A percentile compares a stretch with the other conserved stretches of the same genome.
Evolutionary conservation across 2,797 vertebrate species (phyloP).

Genomic region (Amblyraja radiata): DNA sequence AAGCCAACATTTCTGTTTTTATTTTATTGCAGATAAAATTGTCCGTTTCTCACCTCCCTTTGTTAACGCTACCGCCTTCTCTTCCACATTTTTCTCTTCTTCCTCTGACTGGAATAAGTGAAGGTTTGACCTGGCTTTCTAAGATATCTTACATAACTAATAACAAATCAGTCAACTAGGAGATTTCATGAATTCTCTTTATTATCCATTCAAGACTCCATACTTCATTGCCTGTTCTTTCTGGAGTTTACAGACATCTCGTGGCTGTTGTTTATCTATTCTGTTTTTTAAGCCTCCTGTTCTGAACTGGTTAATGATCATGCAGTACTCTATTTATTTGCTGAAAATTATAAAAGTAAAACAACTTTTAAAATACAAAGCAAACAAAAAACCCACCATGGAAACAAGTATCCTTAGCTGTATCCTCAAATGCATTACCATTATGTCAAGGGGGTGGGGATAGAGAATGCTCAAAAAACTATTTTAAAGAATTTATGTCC

Average conservation of each 20-base stretch:
- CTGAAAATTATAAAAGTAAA: slow-evolving; percentile 36
- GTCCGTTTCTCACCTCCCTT: neutral
- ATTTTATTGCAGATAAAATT: neutral
- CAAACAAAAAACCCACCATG: neutral
- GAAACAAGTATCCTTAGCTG: too few species aligned
- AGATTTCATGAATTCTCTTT: slow-evolving; percentile 31
- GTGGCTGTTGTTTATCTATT: slow-evolving; percentile 15
- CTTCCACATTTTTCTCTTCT: neutral
- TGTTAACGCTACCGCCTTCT: neutral
- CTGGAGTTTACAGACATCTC: neutral
- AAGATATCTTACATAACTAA: neutral
- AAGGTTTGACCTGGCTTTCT: neutral
- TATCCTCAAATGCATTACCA: neutral
- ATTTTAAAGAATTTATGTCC: neutral
- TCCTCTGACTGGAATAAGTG: neutral
- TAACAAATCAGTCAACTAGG: neutral
- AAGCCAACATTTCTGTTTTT: neutral
- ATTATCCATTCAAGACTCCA: slow-evolving; percentile 24
- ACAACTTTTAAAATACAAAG: slow-evolving; percentile 3
- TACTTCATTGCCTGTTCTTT: neutral
- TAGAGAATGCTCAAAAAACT: neutral
- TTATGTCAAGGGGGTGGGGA: neutral
- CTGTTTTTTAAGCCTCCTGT: slow-evolving; percentile 18
- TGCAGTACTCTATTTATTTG: slow-evolving; percentile 28
- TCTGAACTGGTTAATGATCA: slow-evolving; percentile 25